A percentile compares a stretch with the other conserved stretches of the same genome.
These are phyloP conservation scores for Umimayanthus chanpuru DNA, from an alignment of 92 coral and sea anemone genomes.

Conservation along the genomic window DNA sequence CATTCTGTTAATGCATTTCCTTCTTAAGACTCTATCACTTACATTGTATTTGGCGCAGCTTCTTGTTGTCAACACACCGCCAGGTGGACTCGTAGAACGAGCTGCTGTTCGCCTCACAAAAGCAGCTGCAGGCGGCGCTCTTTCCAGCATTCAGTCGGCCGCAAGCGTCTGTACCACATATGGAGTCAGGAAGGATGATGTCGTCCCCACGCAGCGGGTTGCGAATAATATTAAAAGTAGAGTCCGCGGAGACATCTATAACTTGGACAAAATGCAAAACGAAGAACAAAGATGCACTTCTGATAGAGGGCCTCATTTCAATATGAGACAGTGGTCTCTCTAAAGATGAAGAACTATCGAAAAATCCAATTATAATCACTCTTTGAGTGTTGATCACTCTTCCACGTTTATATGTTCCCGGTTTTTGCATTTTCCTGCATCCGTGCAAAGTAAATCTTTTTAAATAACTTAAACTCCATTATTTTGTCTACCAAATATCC, in stretches of 20 bases:
- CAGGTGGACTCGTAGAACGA: slow-evolving; percentile 20
- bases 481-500: not conserved
- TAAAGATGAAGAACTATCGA: not conserved
- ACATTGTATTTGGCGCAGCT: slow-evolving; percentile 5
- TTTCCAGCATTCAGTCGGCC: not conserved
- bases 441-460: not conserved
- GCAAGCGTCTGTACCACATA: not conserved
- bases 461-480: not conserved
- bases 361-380: not conserved
- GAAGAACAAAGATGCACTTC: not conserved
- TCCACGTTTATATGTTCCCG: not conserved
- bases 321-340: not conserved
- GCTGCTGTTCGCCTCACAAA: not conserved
- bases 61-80: not conserved
- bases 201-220: slow-evolving; percentile 10
- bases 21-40: not conserved
- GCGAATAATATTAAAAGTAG: slow-evolving; percentile 11
- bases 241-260: not conserved
- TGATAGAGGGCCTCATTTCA: not conserved
- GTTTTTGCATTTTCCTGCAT: not conserved
- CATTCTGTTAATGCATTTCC: too few relatives aligned
- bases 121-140: slow-evolving; percentile 15
- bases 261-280: not conserved
- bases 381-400: too few relatives aligned
- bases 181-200: slow-evolving; percentile 9